Percentiles rank a stretch among this genome's conserved stretches.
These are phyloP conservation scores for Drosophila tsacasi DNA, from an alignment of 1,140 invertebrate species.

Conservation along the genomic window DNA sequence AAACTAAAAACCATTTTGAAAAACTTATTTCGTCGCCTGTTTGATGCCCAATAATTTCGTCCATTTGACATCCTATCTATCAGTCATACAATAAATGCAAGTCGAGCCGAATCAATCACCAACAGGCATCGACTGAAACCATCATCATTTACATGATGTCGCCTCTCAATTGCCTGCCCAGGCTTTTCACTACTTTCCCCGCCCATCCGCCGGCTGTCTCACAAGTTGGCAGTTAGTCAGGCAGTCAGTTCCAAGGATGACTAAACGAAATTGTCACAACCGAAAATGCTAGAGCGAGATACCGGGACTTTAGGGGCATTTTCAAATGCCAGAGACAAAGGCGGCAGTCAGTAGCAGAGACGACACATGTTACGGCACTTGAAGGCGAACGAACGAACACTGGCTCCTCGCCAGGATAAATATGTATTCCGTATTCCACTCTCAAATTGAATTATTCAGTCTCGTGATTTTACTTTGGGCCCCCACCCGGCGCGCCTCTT, in stretches of 20 bases:
- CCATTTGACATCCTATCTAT: conserved; percentile 8
- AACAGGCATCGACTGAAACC: conserved; percentile 23
- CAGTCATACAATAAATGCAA: neutral
- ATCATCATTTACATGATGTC: conserved; percentile 58
- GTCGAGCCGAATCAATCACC: conserved; percentile 39
- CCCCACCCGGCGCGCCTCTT: neutral
- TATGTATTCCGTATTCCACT: conserved; percentile 29
- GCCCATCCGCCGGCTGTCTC: conserved; percentile 47
- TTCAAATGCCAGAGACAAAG: conserved; percentile 45
- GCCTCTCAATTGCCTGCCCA: conserved; percentile 52
- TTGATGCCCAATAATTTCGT: neutral
- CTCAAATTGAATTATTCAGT: conserved; percentile 68
- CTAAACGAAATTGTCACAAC: conserved; percentile 50
- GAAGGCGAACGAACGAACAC: conserved; percentile 10
- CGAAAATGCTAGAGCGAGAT: conserved; percentile 21
- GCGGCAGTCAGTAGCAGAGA: conserved; percentile 28
- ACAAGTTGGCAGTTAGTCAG: conserved; percentile 47
- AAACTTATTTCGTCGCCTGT: neutral
- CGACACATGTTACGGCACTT: conserved; percentile 31
- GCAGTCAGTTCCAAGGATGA: conserved; percentile 40
- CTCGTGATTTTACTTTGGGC: conserved; percentile 45
- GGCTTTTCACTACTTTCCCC: conserved; percentile 43
- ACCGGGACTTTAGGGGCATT: conserved; percentile 13
- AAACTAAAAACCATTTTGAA: neutral
- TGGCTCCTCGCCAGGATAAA: conserved; percentile 51